Percentiles rank a stretch among this genome's conserved stretches.
These are phyloP conservation scores for Vanessa cardui DNA, from an alignment of 2,888 invertebrate genomes.

Conservation along the genomic window DNA sequence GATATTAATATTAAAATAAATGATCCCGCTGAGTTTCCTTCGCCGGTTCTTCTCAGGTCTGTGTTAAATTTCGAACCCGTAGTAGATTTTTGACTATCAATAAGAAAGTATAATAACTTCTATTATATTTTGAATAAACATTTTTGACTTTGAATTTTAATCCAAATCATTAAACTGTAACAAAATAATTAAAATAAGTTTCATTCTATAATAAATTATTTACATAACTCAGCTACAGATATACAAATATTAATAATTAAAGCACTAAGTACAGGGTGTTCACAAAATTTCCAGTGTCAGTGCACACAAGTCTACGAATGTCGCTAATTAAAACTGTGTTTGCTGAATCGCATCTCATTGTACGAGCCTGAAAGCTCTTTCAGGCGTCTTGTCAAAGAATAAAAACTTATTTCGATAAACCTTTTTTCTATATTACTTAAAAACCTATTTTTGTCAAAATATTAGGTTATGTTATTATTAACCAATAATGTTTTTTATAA, in stretches of 20 bases:
- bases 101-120: too few species aligned
- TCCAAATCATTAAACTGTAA: too few species aligned
- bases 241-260: slow-evolving; percentile 13
- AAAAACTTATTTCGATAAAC: slow-evolving; percentile 1
- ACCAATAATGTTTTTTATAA: too few species aligned
- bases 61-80: too few species aligned
- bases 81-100: too few species aligned
- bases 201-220: background rate
- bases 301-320: slow-evolving; percentile 54
- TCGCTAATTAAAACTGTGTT: slow-evolving; percentile 77
- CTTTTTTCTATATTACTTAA: background rate
- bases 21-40: too few species aligned
- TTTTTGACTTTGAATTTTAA: too few species aligned
- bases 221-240: background rate
- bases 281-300: slow-evolving; percentile 14
- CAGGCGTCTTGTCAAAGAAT: slow-evolving; percentile 47
- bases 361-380: slow-evolving; percentile 67
- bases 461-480: too few species aligned
- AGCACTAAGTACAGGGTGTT: slow-evolving; percentile 19
- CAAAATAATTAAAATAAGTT: too few species aligned
- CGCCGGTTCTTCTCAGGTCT: too few species aligned
- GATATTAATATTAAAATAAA: too few species aligned
- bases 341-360: slow-evolving; percentile 73
- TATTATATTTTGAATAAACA: too few species aligned
- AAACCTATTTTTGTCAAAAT: background rate